Evolutionary conservation across 1,140 invertebrate species (phyloP).

Genomic region (Drosophila auraria): DNA sequence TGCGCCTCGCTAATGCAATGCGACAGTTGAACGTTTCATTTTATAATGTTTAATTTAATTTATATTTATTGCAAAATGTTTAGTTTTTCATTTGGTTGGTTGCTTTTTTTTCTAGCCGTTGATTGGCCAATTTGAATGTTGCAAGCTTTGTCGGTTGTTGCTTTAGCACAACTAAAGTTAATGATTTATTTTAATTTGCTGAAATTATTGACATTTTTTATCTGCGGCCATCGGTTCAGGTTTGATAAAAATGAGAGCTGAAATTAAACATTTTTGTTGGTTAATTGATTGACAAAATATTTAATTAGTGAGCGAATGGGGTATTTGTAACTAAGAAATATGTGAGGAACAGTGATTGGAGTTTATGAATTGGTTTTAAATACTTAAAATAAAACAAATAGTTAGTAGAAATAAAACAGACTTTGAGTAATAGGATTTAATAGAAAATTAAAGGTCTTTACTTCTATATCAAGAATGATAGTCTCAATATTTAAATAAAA

Average conservation of each 20-base stretch:
- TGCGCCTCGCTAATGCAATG: conserved; percentile 39
- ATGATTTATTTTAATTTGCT: conserved; percentile 48
- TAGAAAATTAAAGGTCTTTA: no score
- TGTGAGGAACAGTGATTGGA: neutral
- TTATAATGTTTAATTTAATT: conserved; percentile 73
- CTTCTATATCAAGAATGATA: no score
- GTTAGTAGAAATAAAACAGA: no score
- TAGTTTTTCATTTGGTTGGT: neutral
- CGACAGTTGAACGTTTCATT: conserved; percentile 56
- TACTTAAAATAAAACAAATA: no score
- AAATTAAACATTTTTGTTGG: conserved; percentile 14
- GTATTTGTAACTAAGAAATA: neutral
- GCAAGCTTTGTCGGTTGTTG: neutral
- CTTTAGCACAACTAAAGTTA: conserved; percentile 22
- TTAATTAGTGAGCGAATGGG: neutral
- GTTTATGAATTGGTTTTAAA: no score
- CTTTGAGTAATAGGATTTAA: no score
- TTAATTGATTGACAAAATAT: neutral
- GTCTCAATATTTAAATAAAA: no score
- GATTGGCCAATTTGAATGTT: conserved; percentile 54
- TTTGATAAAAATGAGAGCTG: conserved; percentile 9
- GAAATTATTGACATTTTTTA: conserved; percentile 11
- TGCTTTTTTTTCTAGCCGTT: conserved; percentile 2
- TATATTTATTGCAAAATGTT: conserved; percentile 51
- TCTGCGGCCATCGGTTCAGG: neutral